Conservation (phyloP, 2,797 vertebrate species). For the Pangasius macronema region DNA sequence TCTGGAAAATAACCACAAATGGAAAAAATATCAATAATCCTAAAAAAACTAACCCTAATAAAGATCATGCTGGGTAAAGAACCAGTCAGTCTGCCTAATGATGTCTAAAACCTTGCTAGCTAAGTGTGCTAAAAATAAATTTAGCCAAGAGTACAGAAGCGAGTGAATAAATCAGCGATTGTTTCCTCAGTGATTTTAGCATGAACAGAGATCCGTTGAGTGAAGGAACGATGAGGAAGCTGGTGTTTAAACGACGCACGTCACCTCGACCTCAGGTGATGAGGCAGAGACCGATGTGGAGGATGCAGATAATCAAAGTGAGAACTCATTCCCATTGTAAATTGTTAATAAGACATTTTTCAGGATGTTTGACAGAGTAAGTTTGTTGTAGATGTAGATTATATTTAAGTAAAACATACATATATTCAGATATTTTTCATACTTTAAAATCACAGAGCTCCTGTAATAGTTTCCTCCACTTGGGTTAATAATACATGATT, state of each 20-base stretch:
- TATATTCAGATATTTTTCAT: not conserved
- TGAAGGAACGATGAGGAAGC: not conserved
- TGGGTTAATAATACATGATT: slow-evolving; percentile 7
- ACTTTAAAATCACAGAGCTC: not conserved
- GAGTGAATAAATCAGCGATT: not conserved
- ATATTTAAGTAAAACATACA: not conserved
- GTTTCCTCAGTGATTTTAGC: not conserved
- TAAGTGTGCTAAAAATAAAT: not conserved
- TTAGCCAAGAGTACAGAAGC: not conserved
- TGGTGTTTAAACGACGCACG: not conserved
- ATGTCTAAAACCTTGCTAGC: not conserved
- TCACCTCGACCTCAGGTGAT: not conserved
- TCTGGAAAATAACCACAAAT: not conserved
- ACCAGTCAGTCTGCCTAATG: not conserved
- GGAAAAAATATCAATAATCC: not conserved
- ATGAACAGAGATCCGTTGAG: not conserved
- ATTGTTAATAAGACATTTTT: not conserved
- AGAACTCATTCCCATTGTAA: not conserved
- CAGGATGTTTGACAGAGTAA: not conserved
- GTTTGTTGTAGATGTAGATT: not conserved
- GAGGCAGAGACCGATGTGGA: not conserved
- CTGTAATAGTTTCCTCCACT: slow-evolving; percentile 5
- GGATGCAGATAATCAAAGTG: not conserved
- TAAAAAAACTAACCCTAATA: no score
- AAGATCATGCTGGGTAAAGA: not conserved